Evolutionary conservation across 2,797 vertebrate genomes (phyloP).

Genomic region (Typhlichthys eigenmanni): DNA sequence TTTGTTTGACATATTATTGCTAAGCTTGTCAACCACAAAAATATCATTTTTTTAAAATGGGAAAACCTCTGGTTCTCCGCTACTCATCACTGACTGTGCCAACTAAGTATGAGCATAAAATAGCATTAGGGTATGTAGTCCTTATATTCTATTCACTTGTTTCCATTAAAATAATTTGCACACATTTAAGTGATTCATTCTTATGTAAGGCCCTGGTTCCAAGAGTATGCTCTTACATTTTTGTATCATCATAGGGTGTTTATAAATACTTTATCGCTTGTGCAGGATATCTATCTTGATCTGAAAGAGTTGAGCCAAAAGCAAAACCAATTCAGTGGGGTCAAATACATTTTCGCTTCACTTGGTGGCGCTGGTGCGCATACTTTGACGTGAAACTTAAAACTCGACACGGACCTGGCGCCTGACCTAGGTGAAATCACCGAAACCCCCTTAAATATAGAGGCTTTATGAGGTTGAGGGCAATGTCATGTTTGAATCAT

Average conservation of each 20-base stretch:
- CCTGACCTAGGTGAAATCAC: too few relatives aligned
- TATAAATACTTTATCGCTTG: too few relatives aligned
- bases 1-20: conserved; percentile 31
- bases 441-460: too few relatives aligned
- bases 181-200: conserved; percentile 25
- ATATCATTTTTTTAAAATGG: conserved; percentile 48
- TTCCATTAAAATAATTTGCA: conserved; percentile 46
- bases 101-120: conserved; percentile 48
- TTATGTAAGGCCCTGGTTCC: too few relatives aligned
- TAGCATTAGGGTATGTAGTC: conserved; percentile 40
- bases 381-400: neutral
- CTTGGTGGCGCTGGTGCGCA: conserved; percentile 43
- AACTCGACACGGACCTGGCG: too few relatives aligned
- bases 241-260: too few relatives aligned
- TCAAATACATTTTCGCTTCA: conserved; percentile 18
- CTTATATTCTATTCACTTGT: conserved; percentile 37
- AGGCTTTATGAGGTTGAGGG: too few relatives aligned
- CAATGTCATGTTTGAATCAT: too few relatives aligned
- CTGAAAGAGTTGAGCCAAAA: too few relatives aligned
- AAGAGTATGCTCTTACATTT: too few relatives aligned
- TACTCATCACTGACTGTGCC: conserved; percentile 33
- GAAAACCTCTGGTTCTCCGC: conserved; percentile 2
- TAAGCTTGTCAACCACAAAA: conserved; percentile 23
- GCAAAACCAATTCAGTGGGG: neutral
- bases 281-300: too few relatives aligned